These are phyloP conservation scores for Antrozous pallidus DNA, from an alignment of 2,797 vertebrate species.

Conservation along the genomic window DNA sequence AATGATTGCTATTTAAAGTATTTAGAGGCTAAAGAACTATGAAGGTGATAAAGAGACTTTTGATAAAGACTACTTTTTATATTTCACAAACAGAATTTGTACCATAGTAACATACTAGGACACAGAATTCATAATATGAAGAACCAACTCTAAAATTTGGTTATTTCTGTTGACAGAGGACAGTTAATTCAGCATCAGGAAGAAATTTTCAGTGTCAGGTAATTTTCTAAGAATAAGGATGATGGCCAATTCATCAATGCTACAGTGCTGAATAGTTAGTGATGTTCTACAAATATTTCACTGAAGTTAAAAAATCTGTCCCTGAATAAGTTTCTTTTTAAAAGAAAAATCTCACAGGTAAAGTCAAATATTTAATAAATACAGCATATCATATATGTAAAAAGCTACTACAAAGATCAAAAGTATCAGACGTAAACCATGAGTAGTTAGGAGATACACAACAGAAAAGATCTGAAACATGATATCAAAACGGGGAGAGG, in stretches of 20 bases:
- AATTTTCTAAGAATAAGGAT: not conserved
- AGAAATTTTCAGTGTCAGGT: not conserved
- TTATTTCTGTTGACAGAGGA: constrained; percentile 26
- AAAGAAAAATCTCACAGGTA: too few species aligned
- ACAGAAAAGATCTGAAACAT: too few species aligned
- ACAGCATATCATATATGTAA: too few species aligned
- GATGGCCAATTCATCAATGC: not conserved
- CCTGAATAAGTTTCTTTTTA: constrained; percentile 14
- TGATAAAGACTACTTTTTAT: not conserved
- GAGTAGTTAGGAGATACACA: too few species aligned
- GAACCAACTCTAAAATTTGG: constrained; percentile 7
- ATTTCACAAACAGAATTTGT: constrained; percentile 6
- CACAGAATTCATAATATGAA: constrained; percentile 2
- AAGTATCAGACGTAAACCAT: too few species aligned
- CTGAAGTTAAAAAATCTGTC: constrained; percentile 13
- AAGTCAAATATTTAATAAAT: too few species aligned
- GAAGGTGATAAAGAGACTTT: not conserved
- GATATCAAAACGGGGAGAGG: too few species aligned
- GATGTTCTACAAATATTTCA: constrained; percentile 41
- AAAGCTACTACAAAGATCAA: too few species aligned
- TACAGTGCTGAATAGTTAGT: not conserved
- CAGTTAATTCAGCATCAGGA: not conserved
- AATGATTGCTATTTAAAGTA: not conserved
- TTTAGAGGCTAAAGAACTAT: not conserved
- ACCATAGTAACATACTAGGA: not conserved